A percentile compares a stretch with the other conserved stretches of the same genome.
These are phyloP conservation scores for Heterocephalus glaber DNA, from an alignment of 2,113 vertebrate genomes.

Conservation along the genomic window DNA sequence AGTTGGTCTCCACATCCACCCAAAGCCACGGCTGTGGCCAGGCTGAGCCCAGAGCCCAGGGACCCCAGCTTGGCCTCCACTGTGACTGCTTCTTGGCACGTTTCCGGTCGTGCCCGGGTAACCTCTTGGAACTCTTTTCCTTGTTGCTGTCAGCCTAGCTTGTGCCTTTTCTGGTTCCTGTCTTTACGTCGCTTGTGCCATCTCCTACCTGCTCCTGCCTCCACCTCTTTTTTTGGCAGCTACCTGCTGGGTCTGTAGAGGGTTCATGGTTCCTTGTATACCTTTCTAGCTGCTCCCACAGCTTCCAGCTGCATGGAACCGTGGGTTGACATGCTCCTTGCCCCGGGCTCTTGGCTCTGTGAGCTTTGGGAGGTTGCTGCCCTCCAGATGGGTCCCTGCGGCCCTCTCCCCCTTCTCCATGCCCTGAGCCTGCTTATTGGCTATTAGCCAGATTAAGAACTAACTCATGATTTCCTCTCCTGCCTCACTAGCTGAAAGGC, in stretches of 20 bases:
- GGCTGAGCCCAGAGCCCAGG: not conserved
- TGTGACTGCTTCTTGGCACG: not conserved
- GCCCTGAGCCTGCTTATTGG: not conserved
- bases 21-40: not conserved
- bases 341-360: no score
- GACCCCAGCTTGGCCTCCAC: not conserved
- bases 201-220: not conserved
- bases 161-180: no score
- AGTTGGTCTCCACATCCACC: not conserved
- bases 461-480: not conserved
- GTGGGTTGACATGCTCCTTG: rapidly evolving
- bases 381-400: not conserved
- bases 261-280: not conserved
- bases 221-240: not conserved
- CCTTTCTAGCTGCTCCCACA: not conserved
- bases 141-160: not conserved
- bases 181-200: rapidly evolving
- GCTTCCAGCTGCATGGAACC: no score
- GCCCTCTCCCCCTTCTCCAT: not conserved
- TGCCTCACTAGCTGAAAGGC: not conserved
- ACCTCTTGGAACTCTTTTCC: not conserved
- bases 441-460: rapidly evolving
- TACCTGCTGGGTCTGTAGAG: not conserved
- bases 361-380: not conserved
- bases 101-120: not conserved